Base-by-base conservation (phyloP, 2,888 invertebrate genomes). In the Pimpla rufipes region DNA sequence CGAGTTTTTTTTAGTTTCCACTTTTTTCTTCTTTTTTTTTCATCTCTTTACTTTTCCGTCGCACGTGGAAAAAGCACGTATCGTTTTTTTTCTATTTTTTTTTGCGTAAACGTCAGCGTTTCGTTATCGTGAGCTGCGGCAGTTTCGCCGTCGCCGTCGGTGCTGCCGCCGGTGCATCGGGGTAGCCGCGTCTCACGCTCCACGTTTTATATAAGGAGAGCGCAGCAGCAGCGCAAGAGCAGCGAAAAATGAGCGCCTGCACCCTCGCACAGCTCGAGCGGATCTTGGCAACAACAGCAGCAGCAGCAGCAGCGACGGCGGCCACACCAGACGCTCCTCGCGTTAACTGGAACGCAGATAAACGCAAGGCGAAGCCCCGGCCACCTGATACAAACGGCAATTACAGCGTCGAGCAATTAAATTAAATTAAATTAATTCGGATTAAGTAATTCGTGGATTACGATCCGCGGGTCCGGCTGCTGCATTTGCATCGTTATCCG, bases 41-140 rank as follows among this genome's bases (percentile, higher is more conserved):
- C 13, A 71, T 79, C 64, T 71, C 70, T 73, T 79, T 29, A 55
- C 78, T 79, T 52, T 75, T 21, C 37, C 62, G 42, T 73, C 62
- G 66, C 70, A 29, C 73, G 70, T 66, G 73, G 45, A 21, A 59
- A 47, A 52, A 77, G 64, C 37, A 68, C 67, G 78, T 52, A 29
- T 29, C 29, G 5, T 5, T 29, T 29, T 29, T 29, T 29, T 29
- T 29, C 67, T 37, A 79, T 81, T 66, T 29, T 29, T 71, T 37
- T 82, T 81, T 66, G 71, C 78, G 75, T 78, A 76, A 85, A 83
- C 85, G 85, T 83, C 81, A 85, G 83, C 83, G 64, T 83, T 85
- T 81, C 76, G 83, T 83, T 83, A 83, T 83, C 83, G 47, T 67
- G 76, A 5, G 42, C 75, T 47, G 59, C 70, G 42, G 66, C 66